phyloP scores from a whole-genome alignment of 2,113 vertebrate species.

The Aspidoscelis tigris region DNA sequence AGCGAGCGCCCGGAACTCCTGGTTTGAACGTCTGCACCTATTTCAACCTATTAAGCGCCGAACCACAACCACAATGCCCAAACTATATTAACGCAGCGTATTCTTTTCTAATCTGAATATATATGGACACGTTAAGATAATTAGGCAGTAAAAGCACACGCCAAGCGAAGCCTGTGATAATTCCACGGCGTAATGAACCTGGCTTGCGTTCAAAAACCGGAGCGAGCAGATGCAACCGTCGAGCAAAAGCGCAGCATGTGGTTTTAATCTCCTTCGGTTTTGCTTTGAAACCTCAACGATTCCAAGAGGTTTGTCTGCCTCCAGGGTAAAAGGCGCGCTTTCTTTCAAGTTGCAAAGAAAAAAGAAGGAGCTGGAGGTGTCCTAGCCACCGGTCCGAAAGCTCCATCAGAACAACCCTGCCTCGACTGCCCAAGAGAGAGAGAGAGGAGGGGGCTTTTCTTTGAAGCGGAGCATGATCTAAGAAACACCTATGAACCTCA shows the following conservation, averaged over 20 bases:
- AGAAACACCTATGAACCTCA: conserved; percentile 31
- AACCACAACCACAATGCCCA: conserved; percentile 4
- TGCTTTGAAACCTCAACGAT: conserved; percentile 66
- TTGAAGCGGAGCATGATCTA: conserved; percentile 51
- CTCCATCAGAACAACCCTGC: conserved; percentile 55
- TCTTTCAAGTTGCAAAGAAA: conserved; percentile 44
- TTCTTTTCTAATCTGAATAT: conserved; percentile 53
- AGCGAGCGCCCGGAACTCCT: background rate
- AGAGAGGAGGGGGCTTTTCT: background rate
- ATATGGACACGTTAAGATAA: conserved; percentile 62
- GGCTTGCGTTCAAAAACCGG: conserved; percentile 49
- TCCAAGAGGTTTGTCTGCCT: conserved; percentile 56
- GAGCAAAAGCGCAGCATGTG: conserved; percentile 51
- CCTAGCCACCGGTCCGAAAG: conserved; percentile 47
- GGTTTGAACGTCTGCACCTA: conserved; percentile 2
- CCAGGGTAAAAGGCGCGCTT: conserved; percentile 52
- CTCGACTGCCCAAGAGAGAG: conserved; percentile 47
- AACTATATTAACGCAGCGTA: conserved; percentile 9
- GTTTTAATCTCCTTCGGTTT: conserved; percentile 65
- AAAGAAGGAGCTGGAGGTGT: conserved; percentile 1
- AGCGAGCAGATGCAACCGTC: conserved; percentile 49
- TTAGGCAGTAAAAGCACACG: conserved; percentile 64
- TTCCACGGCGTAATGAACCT: conserved; percentile 62
- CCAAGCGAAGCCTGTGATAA: conserved; percentile 64
- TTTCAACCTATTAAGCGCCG: background rate